Evolutionary conservation across 2,113 vertebrate genomes (phyloP).

Genomic region (Dendropsophus ebraccatus): DNA sequence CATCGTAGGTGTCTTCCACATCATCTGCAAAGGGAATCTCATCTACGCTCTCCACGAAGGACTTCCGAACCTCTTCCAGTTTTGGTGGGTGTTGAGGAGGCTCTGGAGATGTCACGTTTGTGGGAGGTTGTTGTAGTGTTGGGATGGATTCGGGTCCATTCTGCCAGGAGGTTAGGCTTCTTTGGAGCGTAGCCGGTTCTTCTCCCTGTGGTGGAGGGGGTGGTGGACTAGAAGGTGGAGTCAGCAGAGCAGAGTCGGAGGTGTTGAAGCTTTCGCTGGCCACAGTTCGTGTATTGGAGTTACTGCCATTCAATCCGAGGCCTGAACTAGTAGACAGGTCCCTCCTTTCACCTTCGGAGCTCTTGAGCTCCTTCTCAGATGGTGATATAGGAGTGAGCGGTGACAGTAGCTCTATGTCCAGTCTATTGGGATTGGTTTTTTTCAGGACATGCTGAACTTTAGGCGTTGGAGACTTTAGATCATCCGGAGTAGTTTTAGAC

Average conservation of each 20-base stretch:
- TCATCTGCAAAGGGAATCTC: constrained; percentile 98
- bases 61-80: constrained; percentile 78
- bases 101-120: constrained; percentile 65
- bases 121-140: constrained; percentile 60
- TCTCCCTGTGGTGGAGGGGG: constrained; percentile 89
- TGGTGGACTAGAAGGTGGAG: constrained; percentile 93
- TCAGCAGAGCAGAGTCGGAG: constrained; percentile 92
- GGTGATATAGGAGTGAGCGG: constrained; percentile 77
- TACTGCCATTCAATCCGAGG: constrained; percentile 87
- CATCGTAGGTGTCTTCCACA: constrained; percentile 89
- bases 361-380: constrained; percentile 74
- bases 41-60: constrained; percentile 92
- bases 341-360: constrained; percentile 73
- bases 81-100: constrained; percentile 67
- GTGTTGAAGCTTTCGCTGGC: constrained; percentile 89
- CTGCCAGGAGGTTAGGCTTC: constrained; percentile 77
- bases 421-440: constrained; percentile 77
- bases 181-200: constrained; percentile 84
- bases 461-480: constrained; percentile 69
- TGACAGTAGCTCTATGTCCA: constrained; percentile 77
- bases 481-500: constrained; percentile 60
- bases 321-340: constrained; percentile 90
- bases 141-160: constrained; percentile 68
- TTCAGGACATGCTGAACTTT: constrained; percentile 75
- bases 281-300: constrained; percentile 80